These are phyloP conservation scores for Ramazzottius varieornatus DNA, from an alignment of 2,888 invertebrate genomes.

Conservation along the genomic window DNA sequence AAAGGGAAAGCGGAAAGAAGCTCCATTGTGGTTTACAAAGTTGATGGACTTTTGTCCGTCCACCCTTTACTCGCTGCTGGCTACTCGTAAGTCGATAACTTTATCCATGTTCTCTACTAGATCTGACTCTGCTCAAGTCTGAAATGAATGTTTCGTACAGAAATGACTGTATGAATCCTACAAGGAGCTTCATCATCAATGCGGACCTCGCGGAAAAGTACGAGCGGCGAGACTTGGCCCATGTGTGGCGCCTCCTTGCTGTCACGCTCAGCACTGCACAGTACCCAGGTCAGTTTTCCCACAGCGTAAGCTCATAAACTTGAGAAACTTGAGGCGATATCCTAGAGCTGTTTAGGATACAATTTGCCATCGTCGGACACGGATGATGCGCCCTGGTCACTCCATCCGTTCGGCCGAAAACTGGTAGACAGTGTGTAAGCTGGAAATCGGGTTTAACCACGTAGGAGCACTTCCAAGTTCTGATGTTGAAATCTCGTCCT, in stretches of 20 bases:
- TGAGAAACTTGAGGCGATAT: too few species aligned
- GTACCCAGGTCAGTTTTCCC: too few species aligned
- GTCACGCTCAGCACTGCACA: too few species aligned
- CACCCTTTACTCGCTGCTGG: constrained; percentile 52
- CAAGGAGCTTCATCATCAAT: constrained; percentile 27
- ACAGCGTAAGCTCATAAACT: too few species aligned
- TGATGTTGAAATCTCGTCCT: too few species aligned
- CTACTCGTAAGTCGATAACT: constrained; percentile 33
- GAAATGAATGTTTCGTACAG: not conserved
- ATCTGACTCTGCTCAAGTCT: too few species aligned
- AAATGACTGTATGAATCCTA: not conserved
- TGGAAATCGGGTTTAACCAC: too few species aligned
- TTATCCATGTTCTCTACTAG: too few species aligned
- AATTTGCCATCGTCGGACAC: too few species aligned
- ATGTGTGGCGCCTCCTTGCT: constrained; percentile 28
- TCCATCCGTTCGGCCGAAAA: constrained; percentile 59
- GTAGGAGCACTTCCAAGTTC: too few species aligned
- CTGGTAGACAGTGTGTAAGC: constrained; percentile 60
- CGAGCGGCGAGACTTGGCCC: constrained; percentile 51
- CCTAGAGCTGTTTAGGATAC: too few species aligned
- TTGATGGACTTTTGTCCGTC: constrained; percentile 45
- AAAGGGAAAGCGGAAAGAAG: constrained; percentile 9
- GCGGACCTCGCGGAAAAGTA: constrained; percentile 41
- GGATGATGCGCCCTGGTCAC: constrained; percentile 35
- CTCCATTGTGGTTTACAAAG: constrained; percentile 35